Evolutionary conservation across 2,888 invertebrate species (phyloP).

Genomic region (Scotopteryx bipunctaria): DNA sequence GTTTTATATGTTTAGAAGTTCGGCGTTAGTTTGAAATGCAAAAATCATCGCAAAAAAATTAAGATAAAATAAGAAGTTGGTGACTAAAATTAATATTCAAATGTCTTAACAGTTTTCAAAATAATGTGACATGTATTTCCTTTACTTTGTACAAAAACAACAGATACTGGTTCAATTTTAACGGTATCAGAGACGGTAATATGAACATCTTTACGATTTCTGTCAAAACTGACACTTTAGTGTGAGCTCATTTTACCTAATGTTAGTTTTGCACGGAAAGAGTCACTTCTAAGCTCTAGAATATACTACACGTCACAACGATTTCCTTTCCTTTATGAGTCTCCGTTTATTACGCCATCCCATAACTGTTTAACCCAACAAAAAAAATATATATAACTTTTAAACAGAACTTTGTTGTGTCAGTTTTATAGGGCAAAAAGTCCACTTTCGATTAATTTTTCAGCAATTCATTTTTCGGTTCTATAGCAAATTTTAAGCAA

Average conservation of each 20-base stretch:
- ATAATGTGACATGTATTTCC: slow-evolving; percentile 20
- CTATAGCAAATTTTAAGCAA: too few relatives aligned
- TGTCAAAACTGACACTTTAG: slow-evolving; percentile 18
- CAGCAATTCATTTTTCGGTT: too few relatives aligned
- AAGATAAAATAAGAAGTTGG: background rate
- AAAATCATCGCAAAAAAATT: background rate
- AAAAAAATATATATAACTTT: too few relatives aligned
- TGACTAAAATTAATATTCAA: slow-evolving; percentile 14
- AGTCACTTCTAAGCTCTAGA: background rate
- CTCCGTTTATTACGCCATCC: too few relatives aligned
- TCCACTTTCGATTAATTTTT: too few relatives aligned
- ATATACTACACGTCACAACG: too few relatives aligned
- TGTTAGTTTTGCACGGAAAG: background rate
- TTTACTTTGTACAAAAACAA: slow-evolving; percentile 8
- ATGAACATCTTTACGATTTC: slow-evolving; percentile 28
- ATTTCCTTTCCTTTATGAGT: too few relatives aligned
- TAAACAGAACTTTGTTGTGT: too few relatives aligned
- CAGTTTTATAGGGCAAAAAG: too few relatives aligned
- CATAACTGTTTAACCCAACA: too few relatives aligned
- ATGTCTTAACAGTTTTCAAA: background rate
- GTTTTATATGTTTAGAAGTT: too few relatives aligned
- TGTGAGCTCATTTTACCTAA: background rate
- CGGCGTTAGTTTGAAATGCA: too few relatives aligned
- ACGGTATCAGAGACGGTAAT: slow-evolving; percentile 21
- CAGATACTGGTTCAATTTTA: slow-evolving; percentile 10